Evolutionary conservation across 2,797 vertebrate species (phyloP), one percentile per base, ranked within the genome.

Genomic region (Nannoperca australis): DNA sequence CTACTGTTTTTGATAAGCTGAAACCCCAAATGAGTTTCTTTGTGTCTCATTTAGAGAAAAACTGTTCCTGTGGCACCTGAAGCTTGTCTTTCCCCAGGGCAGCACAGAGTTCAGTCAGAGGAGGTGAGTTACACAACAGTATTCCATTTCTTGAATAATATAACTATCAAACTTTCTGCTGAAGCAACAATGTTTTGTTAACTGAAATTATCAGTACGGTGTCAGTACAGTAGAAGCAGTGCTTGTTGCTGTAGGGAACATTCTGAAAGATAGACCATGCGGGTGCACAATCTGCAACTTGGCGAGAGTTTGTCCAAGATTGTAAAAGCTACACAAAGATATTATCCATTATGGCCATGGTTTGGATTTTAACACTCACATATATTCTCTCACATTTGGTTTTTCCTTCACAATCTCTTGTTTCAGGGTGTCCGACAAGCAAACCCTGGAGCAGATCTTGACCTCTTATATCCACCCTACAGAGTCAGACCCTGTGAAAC

Each of bases 71-170:
- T 99, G 97, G 98, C 97, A 97, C 81, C 83, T 99, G 91, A 97
- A 98, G 92, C 95, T 99, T 12, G 0, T 95, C 12, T 99, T 99
- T 92, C 96, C 97, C 76, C 97, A 98, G 83, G 96, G 96, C 93
- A 85, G 85, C 38, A 94, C 96, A 10, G 95, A 97, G 83, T 98
- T 97, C 74, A 90, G 86, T 87, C 95, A 96, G 81, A 96, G 94
- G 94, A 95, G 97, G 97, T 98, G 95, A 91, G 91, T 85, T 64
- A 42, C 47, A 47, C 63, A 63, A 15, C 14, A 59, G 1, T 44
- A n/a, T 53, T 47, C 4, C 15, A 1, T 62, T 59, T 59, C 45
- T 58, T 74, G 0, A 68, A 50, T 27, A 58, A 20, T 61, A n/a
- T 13, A 13, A 17, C 10, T 9, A 44, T 59, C 6, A 64, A 61